Evolutionary conservation across 2,888 invertebrate species (phyloP).

Genomic region (Nemotelus pantherinus): DNA sequence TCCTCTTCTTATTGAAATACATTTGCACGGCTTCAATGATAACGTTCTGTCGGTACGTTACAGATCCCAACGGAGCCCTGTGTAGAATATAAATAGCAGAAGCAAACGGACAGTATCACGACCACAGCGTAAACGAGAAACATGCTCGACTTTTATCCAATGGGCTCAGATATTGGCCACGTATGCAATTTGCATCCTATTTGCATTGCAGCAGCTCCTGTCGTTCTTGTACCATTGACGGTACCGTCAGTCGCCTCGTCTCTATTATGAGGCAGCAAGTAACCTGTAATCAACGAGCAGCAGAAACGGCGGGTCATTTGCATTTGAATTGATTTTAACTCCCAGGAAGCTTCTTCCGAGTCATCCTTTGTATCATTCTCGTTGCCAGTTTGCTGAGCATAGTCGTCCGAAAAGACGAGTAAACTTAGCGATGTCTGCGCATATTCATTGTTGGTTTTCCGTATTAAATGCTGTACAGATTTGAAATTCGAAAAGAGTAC

Average conservation of each 20-base stretch:
- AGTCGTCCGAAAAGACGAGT: not conserved
- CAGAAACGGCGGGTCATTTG: constrained; percentile 17
- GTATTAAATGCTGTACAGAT: not conserved
- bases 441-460: not conserved
- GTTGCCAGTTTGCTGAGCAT: not conserved
- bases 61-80: not conserved
- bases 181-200: constrained; percentile 5
- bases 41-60: not conserved
- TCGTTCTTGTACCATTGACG: not conserved
- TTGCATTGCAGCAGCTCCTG: constrained; percentile 2
- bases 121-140: not conserved
- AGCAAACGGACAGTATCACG: not conserved
- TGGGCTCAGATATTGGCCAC: not conserved
- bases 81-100: not conserved
- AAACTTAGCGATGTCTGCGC: not conserved
- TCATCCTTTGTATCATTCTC: not conserved
- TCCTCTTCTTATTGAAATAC: not conserved
- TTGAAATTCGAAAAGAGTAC: constrained; percentile 13
- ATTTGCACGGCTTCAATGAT: not conserved
- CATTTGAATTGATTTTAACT: constrained; percentile 40
- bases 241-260: not conserved
- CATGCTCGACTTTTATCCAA: not conserved
- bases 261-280: not conserved
- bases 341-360: constrained; percentile 1
- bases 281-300: constrained; percentile 31